phyloP scores from a whole-genome alignment of 2,797 vertebrate genomes.

The Pseudocheirus occidentalis region DNA sequence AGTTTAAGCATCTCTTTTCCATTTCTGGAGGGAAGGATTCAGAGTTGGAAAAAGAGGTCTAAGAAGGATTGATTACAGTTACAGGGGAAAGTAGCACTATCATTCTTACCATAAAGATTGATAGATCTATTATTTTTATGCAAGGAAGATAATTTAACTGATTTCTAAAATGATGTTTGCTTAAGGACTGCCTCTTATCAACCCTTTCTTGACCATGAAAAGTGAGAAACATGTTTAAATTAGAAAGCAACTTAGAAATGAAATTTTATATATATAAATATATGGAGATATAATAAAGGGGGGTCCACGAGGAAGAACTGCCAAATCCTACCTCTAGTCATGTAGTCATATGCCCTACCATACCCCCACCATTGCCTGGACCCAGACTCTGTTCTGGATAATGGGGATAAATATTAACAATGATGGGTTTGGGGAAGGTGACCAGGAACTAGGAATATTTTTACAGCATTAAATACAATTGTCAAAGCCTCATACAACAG shows the following conservation, averaged over 20 bases:
- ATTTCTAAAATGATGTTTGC: neutral
- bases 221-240: neutral
- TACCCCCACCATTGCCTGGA: neutral
- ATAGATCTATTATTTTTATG: neutral
- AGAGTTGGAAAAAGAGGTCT: neutral
- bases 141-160: neutral
- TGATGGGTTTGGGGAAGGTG: neutral
- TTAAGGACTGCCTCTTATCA: neutral
- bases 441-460: neutral
- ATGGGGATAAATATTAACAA: neutral
- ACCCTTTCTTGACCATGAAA: neutral
- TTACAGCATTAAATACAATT: neutral
- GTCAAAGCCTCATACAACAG: neutral
- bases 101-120: neutral
- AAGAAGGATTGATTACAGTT: neutral
- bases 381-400: neutral
- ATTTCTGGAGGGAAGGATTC: neutral
- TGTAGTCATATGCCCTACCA: neutral
- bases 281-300: neutral
- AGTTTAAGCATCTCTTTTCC: neutral
- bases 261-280: neutral
- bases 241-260: neutral
- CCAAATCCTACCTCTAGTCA: neutral
- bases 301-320: neutral
- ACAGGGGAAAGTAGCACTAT: neutral